Evolutionary conservation across 1,140 invertebrate species (phyloP).

Genomic region (Chymomyza costata): DNA sequence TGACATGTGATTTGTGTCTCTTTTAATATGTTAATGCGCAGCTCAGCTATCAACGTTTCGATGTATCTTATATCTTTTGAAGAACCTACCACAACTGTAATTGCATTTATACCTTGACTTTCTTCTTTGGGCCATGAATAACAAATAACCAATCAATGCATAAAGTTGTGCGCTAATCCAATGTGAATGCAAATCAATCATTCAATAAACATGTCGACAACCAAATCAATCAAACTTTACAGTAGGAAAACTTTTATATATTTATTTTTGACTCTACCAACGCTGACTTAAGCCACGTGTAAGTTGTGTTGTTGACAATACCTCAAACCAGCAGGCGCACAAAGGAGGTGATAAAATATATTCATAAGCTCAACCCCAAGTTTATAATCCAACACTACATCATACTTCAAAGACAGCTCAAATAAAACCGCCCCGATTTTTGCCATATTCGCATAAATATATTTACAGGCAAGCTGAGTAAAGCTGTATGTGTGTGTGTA

Average conservation of each 20-base stretch:
- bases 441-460: constrained; percentile 24
- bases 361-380: constrained; percentile 14
- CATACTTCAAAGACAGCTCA: constrained; percentile 3
- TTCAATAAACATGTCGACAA: constrained; percentile 37
- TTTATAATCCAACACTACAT: constrained; percentile 11
- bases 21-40: too few species aligned
- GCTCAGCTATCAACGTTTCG: constrained; percentile 25
- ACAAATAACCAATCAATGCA: constrained; percentile 68
- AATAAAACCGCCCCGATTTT: constrained; percentile 12
- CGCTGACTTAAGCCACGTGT: constrained; percentile 55
- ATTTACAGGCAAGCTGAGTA: too few species aligned
- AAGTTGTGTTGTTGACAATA: constrained; percentile 39
- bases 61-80: constrained; percentile 26
- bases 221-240: constrained; percentile 67
- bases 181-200: constrained; percentile 46
- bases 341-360: constrained; percentile 43
- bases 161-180: constrained; percentile 57
- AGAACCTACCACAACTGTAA: constrained; percentile 59
- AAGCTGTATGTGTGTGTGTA: not conserved
- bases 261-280: not conserved
- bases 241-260: constrained; percentile 25
- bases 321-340: constrained; percentile 24
- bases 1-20: too few species aligned
- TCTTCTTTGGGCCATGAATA: constrained; percentile 51
- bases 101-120: constrained; percentile 53